A percentile compares a stretch with the other conserved stretches of the same genome.
Evolutionary conservation across 1,140 invertebrate genomes (phyloP).

Genomic region (Bacillus rossius): DNA sequence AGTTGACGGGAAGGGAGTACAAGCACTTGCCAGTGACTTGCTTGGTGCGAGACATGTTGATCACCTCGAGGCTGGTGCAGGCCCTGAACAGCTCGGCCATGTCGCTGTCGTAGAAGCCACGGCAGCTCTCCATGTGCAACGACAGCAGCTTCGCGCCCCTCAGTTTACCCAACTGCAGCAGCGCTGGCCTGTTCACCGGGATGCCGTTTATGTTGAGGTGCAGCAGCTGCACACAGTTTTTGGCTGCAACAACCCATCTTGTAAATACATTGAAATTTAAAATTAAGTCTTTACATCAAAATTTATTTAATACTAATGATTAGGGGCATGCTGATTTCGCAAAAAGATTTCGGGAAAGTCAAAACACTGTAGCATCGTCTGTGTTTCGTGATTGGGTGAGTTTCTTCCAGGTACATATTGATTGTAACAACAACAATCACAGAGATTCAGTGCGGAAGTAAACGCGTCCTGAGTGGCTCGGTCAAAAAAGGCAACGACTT

Average conservation of each 20-base stretch:
- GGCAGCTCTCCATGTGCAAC: slow-evolving; percentile 5
- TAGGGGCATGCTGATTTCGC: too few relatives aligned
- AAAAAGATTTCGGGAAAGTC: too few relatives aligned
- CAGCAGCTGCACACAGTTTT: background rate
- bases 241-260: slow-evolving; percentile 3
- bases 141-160: background rate
- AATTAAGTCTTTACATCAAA: background rate
- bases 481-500: too few relatives aligned
- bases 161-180: background rate
- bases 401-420: too few relatives aligned
- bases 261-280: background rate
- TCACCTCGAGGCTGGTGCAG: slow-evolving; percentile 3
- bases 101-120: slow-evolving; percentile 3
- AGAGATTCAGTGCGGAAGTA: too few relatives aligned
- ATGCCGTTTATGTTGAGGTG: slow-evolving; percentile 8
- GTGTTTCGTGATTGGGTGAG: too few relatives aligned
- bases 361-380: too few relatives aligned
- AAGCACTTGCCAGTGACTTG: slow-evolving; percentile 5
- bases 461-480: too few relatives aligned
- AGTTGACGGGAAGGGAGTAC: background rate
- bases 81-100: background rate
- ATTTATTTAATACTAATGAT: background rate
- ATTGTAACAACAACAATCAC: too few relatives aligned
- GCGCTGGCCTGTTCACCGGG: background rate
- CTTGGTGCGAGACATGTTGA: slow-evolving; percentile 4